Base-by-base conservation (phyloP, 2,113 vertebrate genomes). In the Atherinomorus stipes region DNA sequence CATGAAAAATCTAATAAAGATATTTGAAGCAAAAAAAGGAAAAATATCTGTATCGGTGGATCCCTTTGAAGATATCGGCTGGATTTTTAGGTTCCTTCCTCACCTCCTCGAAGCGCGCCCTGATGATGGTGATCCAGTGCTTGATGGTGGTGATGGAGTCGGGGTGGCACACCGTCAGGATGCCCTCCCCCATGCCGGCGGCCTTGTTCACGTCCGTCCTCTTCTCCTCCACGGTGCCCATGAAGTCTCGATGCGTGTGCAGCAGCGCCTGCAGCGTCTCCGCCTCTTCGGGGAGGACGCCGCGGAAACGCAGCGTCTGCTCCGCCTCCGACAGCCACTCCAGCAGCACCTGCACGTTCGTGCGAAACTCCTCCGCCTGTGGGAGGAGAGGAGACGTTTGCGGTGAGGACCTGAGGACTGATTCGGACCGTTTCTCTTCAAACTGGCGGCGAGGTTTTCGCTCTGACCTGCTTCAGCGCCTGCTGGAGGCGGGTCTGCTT, bases 111-210 rank as follows among this genome's bases (percentile, higher is more conserved):
- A 98, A 99, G 68, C 98, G 95, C 7, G 98, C 98, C 2, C 98
- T 90, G 91, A 99, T 98, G 92, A 99, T 99, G 85, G 98, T 99
- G 94, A 99, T 97, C 98, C 98, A 99, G 95, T 99, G 98, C 71
- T 99, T 99, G 91, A 99, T 95, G 49, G 97, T 99, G 80, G 97
- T 99, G 92, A 99, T 95, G 90, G 96, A 99, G 86, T 99, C 98
- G 0, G 97, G 96, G 68, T 99, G 98, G 81, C 98, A 99, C 57
- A 95, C 88, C 0, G 95, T 93, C 70, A 99, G 92, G 88, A 99
- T 98, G 73, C 85, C 92, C 79, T 99, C 98, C 3, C 98, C 98
- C 97, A 99, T 97, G 4, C 92, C 93, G 7, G 97, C 97, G 0
- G 97, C 96, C 1, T 93, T 84, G n/a, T 96, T 98, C 67, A 99